These are phyloP conservation scores for Rhingia rostrata DNA, from an alignment of 2,888 invertebrate species.

Conservation along the genomic window DNA sequence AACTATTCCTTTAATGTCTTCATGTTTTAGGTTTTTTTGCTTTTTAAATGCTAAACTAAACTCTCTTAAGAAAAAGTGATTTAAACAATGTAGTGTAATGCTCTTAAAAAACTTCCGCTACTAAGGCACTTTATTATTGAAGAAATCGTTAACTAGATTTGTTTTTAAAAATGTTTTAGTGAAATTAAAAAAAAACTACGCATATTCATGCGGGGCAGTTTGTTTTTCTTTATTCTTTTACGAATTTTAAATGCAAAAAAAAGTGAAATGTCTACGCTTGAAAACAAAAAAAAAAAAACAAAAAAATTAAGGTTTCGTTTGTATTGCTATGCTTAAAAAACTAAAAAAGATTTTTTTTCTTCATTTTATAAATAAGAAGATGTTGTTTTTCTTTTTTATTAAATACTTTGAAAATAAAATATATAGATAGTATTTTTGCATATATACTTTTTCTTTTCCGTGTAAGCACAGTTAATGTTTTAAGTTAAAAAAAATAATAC, in stretches of 20 bases:
- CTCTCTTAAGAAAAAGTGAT: conserved; percentile 59
- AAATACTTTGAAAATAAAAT: conserved; percentile 76
- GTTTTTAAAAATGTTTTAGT: conserved; percentile 16
- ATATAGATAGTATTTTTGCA: conserved; percentile 53
- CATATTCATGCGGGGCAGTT: conserved; percentile 57
- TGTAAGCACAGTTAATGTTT: conserved; percentile 30
- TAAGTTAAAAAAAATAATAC: conserved; percentile 50
- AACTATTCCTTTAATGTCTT: conserved; percentile 69
- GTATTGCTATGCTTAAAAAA: conserved; percentile 72
- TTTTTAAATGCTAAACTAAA: conserved; percentile 51
- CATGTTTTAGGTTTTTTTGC: conserved; percentile 34
- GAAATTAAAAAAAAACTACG: conserved; percentile 39
- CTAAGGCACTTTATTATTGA: conserved; percentile 67
- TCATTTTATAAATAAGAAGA: conserved; percentile 51
- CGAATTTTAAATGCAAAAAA: conserved; percentile 42
- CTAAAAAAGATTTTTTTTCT: conserved; percentile 51
- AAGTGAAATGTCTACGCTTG: conserved; percentile 48
- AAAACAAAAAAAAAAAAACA: conserved; percentile 76
- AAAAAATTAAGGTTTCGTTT: conserved; percentile 46
- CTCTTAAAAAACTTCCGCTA: conserved; percentile 40
- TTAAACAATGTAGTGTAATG: conserved; percentile 41
- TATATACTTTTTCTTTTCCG: conserved; percentile 13
- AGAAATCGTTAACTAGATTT: conserved; percentile 51
- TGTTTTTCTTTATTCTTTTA: conserved; percentile 30
- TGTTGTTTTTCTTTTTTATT: conserved; percentile 72